These are phyloP conservation scores for Tor tambroides DNA, from an alignment of 2,113 vertebrate genomes.

Conservation along the genomic window DNA sequence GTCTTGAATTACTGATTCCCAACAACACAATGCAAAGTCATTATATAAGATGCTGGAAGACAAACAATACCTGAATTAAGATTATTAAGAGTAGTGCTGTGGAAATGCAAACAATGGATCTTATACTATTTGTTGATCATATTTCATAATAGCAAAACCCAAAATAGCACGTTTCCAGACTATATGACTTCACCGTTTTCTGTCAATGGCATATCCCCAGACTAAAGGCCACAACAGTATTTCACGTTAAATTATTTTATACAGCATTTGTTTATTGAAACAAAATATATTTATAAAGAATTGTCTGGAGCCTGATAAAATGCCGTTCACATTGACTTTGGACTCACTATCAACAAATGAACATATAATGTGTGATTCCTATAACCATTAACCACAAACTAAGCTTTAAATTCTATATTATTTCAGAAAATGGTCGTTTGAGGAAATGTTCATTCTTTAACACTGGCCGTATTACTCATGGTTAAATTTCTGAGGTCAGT, in stretches of 20 bases:
- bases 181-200: not conserved
- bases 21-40: not conserved
- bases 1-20: not conserved
- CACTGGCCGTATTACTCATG: not conserved
- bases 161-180: not conserved
- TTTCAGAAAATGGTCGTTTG: not conserved
- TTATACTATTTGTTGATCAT: not conserved
- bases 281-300: not conserved
- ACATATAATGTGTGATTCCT: not conserved
- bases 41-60: not conserved
- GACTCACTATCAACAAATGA: not conserved
- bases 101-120: not conserved
- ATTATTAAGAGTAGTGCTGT: not conserved
- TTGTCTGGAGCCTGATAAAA: not conserved
- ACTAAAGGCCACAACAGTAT: not conserved
- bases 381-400: not conserved
- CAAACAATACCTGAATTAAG: not conserved
- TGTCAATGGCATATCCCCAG: not conserved
- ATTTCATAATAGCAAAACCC: not conserved
- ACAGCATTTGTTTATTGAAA: not conserved
- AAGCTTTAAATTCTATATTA: not conserved
- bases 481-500: not conserved
- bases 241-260: not conserved
- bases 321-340: not conserved
- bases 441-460: not conserved